A percentile compares a stretch with the other conserved stretches of the same genome.
Evolutionary conservation across 2,113 vertebrate species (phyloP).

Genomic region (Corvus moneduloides): DNA sequence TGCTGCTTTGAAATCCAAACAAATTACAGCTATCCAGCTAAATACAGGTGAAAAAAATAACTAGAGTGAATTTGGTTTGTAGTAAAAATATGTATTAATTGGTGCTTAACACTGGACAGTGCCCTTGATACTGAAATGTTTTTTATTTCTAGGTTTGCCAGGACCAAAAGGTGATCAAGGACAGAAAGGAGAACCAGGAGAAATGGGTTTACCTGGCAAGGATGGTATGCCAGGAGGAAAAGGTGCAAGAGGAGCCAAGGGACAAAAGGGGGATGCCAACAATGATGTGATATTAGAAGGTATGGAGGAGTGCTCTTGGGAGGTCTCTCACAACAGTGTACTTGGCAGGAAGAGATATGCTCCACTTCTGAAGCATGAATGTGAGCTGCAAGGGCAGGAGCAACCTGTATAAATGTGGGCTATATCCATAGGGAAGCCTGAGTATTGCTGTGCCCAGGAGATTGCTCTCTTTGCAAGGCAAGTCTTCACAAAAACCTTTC

Average conservation of each 20-base stretch:
- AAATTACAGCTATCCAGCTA: neutral
- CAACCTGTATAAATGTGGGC: neutral
- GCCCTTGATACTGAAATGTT: neutral
- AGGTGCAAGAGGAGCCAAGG: conserved; percentile 84
- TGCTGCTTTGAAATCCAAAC: neutral
- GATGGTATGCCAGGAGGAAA: conserved; percentile 70
- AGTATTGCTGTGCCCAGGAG: neutral
- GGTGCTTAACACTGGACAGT: neutral
- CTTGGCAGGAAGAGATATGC: neutral
- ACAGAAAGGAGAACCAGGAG: conserved; percentile 76
- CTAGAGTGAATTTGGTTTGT: neutral
- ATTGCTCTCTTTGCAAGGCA: neutral
- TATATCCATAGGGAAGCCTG: neutral
- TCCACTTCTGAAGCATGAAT: neutral
- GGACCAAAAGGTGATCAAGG: conserved; percentile 76
- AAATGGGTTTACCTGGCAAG: conserved; percentile 71
- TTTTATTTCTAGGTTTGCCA: conserved; percentile 51
- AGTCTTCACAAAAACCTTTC: neutral
- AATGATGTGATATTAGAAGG: conserved; percentile 58
- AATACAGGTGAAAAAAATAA: neutral
- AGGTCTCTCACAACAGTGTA: neutral
- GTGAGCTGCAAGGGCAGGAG: neutral
- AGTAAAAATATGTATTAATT: neutral
- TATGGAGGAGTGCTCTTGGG: neutral
- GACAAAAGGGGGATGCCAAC: conserved; percentile 74